phyloP scores from a whole-genome alignment of 2,113 vertebrate species.

The Amphilophus citrinellus region DNA sequence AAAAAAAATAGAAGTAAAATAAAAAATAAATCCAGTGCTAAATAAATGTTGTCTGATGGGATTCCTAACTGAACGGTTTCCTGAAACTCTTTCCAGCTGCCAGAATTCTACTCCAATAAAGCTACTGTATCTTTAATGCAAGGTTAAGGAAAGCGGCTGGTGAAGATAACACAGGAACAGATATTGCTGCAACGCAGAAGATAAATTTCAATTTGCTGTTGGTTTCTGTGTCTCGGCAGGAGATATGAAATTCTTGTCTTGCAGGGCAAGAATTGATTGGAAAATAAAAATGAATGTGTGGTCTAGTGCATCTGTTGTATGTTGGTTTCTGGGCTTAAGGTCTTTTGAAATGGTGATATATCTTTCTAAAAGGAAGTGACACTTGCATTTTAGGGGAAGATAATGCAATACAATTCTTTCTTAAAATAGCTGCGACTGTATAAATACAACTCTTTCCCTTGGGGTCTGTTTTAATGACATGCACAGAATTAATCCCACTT shows the following conservation, averaged over 20 bases:
- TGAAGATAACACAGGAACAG: slow-evolving; percentile 72
- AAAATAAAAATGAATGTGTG: slow-evolving; percentile 76
- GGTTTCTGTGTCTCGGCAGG: slow-evolving; percentile 75
- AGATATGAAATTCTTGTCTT: slow-evolving; percentile 79
- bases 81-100: slow-evolving; percentile 21
- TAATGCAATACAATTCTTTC: slow-evolving; percentile 65
- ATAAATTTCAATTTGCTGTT: slow-evolving; percentile 82
- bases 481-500: slow-evolving; percentile 70
- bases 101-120: slow-evolving; percentile 55
- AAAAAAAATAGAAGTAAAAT: slow-evolving; percentile 32
- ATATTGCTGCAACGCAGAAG: slow-evolving; percentile 75
- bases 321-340: slow-evolving; percentile 50
- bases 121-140: slow-evolving; percentile 61
- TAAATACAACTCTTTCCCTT: slow-evolving; percentile 69
- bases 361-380: slow-evolving; percentile 65
- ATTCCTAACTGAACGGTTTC: slow-evolving; percentile 47
- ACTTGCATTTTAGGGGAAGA: slow-evolving; percentile 56
- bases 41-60: slow-evolving; percentile 41
- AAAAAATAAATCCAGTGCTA: neutral
- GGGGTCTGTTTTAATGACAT: slow-evolving; percentile 78
- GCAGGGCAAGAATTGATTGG: slow-evolving; percentile 75
- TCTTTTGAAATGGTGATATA: slow-evolving; percentile 64
- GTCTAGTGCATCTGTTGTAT: slow-evolving; percentile 61
- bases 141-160: slow-evolving; percentile 69
- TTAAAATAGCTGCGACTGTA: slow-evolving; percentile 73